A percentile compares a stretch with the other conserved stretches of the same genome.
These are phyloP conservation scores for Gallinago media DNA, from an alignment of 2,113 vertebrate species.

Conservation along the genomic window DNA sequence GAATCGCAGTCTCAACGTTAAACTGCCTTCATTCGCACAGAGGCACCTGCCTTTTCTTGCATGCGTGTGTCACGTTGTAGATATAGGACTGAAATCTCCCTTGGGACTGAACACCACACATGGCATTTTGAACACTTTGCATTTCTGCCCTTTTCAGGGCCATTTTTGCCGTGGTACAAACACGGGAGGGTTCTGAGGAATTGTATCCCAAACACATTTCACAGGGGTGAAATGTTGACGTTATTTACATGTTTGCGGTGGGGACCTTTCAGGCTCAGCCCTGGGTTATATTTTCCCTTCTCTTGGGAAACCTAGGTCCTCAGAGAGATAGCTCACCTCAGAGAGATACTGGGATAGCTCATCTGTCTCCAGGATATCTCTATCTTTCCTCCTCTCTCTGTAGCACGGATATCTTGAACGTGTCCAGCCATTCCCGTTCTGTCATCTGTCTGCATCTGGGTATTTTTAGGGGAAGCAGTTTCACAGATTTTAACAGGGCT, in stretches of 20 bases:
- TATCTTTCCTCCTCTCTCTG: not conserved
- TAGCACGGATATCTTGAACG: not conserved
- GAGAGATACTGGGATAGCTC: not conserved
- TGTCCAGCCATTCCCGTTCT: not conserved
- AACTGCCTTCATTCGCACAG: not conserved
- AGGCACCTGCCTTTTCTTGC: not conserved
- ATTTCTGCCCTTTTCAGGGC: not conserved
- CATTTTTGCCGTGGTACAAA: not conserved
- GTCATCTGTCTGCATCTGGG: not conserved
- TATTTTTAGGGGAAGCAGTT: not conserved
- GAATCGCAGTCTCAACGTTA: not conserved
- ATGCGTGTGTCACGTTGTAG: not conserved
- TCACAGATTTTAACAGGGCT: not conserved
- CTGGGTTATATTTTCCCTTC: not conserved
- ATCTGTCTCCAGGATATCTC: not conserved
- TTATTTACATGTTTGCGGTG: not conserved
- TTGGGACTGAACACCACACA: not conserved
- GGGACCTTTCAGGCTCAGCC: not conserved
- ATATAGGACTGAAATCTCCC: not conserved
- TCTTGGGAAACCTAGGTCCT: not conserved
- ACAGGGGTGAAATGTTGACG: not conserved
- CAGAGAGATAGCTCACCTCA: no score
- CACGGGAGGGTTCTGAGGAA: not conserved
- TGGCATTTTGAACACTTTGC: not conserved
- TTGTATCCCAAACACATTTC: not conserved